Evolutionary conservation across 2,113 vertebrate genomes (phyloP).

Genomic region (Heloderma charlesbogerti): DNA sequence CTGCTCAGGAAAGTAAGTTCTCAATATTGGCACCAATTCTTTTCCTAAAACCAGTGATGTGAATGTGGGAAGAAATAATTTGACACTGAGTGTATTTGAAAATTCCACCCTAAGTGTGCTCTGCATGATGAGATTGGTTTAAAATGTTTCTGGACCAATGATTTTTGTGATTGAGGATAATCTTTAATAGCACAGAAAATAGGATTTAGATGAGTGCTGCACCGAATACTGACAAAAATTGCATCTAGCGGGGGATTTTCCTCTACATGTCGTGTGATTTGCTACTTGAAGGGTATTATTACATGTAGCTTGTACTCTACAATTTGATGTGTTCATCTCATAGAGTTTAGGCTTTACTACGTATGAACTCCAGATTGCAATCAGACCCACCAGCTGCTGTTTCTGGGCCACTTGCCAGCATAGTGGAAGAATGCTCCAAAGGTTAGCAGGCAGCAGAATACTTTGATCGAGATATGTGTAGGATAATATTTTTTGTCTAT

Average conservation of each 20-base stretch:
- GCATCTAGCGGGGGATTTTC: neutral
- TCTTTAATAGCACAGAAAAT: neutral
- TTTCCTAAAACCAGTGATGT: neutral
- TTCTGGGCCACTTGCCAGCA: slow-evolving; percentile 6
- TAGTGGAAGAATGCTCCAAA: neutral
- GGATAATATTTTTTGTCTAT: neutral
- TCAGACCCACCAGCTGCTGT: neutral
- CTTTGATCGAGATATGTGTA: neutral
- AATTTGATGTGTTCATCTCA: neutral
- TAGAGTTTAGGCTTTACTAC: neutral
- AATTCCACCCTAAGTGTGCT: neutral
- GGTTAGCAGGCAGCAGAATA: neutral
- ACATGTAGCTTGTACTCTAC: neutral
- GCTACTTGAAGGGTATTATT: neutral
- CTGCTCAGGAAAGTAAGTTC: neutral
- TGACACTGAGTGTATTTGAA: neutral
- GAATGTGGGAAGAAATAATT: neutral
- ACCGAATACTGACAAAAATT: neutral
- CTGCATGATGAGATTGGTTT: neutral
- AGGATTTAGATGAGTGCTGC: neutral
- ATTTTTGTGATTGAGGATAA: neutral
- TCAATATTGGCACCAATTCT: neutral
- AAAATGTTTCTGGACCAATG: neutral
- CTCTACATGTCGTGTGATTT: neutral
- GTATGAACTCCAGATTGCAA: neutral